Conservation (phyloP, 2,797 vertebrate genomes). For the Xenopus petersii region DNA sequence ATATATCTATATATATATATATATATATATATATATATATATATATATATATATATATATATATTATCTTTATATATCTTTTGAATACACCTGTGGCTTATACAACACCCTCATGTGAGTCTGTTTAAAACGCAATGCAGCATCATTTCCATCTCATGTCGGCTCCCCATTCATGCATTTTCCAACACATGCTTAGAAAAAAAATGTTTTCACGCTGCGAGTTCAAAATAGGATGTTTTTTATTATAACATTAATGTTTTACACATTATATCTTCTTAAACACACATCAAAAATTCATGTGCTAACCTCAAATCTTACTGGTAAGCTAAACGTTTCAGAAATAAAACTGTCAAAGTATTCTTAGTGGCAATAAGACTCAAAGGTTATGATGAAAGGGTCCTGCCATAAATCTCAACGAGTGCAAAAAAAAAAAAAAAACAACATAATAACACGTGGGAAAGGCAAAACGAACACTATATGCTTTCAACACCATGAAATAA, state of each 20-base stretch:
- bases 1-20: too few relatives aligned
- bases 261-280: slow-evolving; percentile 5
- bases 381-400: slow-evolving; percentile 10
- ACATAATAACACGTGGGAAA: slow-evolving; percentile 5
- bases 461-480: slow-evolving; percentile 15
- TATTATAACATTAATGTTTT: slow-evolving; percentile 1
- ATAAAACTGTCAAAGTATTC: slow-evolving; percentile 34
- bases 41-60: too few relatives aligned
- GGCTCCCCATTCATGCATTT: not conserved
- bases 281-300: slow-evolving; percentile 19
- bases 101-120: too few relatives aligned
- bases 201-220: not conserved
- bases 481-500: slow-evolving; percentile 25
- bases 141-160: too few relatives aligned
- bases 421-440: not conserved
- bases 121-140: too few relatives aligned
- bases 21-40: too few relatives aligned
- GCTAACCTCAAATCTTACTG: slow-evolving; percentile 28
- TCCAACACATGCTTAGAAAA: not conserved
- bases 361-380: slow-evolving; percentile 13
- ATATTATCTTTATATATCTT: too few relatives aligned
- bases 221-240: slow-evolving; percentile 2
- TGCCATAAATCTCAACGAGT: slow-evolving; percentile 8
- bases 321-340: slow-evolving; percentile 29
- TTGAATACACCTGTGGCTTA: too few relatives aligned